phyloP scores from a whole-genome alignment of 2,888 invertebrate genomes.

The Standfussiana lucernea region DNA sequence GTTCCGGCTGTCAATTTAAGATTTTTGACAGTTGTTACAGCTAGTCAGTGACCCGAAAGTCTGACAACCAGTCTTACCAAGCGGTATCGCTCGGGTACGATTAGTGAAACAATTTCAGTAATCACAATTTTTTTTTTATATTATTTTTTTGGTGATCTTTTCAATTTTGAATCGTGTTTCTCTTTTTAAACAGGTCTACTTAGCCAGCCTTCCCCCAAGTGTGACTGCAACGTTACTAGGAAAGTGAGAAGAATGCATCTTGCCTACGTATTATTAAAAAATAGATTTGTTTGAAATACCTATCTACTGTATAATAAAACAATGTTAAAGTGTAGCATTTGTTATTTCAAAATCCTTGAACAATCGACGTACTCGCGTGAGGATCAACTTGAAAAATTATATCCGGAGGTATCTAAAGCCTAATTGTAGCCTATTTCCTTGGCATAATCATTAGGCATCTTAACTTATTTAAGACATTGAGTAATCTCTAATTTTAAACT shows the following conservation, averaged over 20 bases:
- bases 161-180: neutral
- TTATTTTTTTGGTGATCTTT: no score
- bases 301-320: neutral
- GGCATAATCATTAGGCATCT: neutral
- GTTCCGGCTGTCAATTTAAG: no score
- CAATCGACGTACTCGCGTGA: neutral
- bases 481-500: neutral
- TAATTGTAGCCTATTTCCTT: neutral
- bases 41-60: no score
- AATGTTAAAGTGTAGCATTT: neutral
- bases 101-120: no score
- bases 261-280: neutral
- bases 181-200: neutral
- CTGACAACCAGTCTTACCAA: no score
- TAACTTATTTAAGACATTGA: neutral
- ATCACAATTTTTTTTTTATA: no score
- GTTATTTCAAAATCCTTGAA: neutral
- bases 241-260: slow-evolving; percentile 13
- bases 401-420: neutral
- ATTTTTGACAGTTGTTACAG: no score
- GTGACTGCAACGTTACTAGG: slow-evolving; percentile 49
- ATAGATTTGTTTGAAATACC: neutral
- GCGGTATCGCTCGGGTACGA: no score
- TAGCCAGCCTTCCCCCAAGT: slow-evolving; percentile 18
- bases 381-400: neutral